Conservation (phyloP, 2,113 vertebrate species). For the Hymenochirus boettgeri region DNA sequence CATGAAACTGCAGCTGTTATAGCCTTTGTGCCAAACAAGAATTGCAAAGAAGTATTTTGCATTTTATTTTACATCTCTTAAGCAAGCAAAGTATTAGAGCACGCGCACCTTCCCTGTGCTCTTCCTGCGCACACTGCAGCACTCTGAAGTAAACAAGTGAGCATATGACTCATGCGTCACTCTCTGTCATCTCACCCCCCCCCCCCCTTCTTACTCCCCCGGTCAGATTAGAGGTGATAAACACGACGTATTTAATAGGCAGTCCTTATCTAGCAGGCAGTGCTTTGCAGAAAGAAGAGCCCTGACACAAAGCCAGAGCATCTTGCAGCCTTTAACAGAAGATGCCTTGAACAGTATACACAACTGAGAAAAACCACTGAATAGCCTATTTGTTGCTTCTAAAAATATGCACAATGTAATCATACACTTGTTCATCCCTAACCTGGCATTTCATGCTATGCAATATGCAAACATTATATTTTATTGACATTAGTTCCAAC, state of each 20-base stretch:
- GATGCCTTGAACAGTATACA: not conserved
- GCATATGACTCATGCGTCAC: conserved; percentile 41
- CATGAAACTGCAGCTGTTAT: not conserved
- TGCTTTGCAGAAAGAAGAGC: conserved; percentile 11
- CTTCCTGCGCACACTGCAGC: conserved; percentile 40
- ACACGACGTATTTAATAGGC: conserved; percentile 37
- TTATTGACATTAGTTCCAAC: no score
- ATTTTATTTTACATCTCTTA: not conserved
- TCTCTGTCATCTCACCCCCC: not conserved
- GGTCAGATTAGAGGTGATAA: conserved; percentile 42
- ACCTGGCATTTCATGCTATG: no score
- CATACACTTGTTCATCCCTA: no score
- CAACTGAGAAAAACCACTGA: no score
- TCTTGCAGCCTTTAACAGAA: not conserved
- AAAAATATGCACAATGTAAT: no score
- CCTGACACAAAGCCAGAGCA: not conserved
- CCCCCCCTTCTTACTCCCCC: conserved; percentile 19
- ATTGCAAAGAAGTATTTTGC: conserved; percentile 1
- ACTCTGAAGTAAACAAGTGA: conserved; percentile 40
- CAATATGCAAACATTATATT: no score
- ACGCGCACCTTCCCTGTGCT: conserved; percentile 33
- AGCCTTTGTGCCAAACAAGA: not conserved
- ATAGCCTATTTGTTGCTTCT: no score
- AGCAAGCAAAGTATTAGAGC: conserved; percentile 1
- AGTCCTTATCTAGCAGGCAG: conserved; percentile 31